Conservation (phyloP, 2,888 invertebrate genomes). For the Nephrocerus scutellatus region DNA sequence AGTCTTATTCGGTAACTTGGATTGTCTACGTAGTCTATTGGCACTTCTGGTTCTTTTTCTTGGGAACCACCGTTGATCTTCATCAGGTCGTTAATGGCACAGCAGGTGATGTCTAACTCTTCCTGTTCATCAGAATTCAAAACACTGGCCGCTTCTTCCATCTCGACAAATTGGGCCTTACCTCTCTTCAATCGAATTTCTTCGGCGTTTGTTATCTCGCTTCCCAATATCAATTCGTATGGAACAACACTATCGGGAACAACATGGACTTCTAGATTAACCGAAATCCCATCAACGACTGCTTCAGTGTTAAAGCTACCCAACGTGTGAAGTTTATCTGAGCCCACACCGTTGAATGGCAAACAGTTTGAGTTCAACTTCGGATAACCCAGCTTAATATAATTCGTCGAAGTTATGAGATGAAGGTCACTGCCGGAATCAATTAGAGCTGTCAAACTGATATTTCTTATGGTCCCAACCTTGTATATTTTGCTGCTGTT, state of each 20-base stretch:
- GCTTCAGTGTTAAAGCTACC: constrained; percentile 6
- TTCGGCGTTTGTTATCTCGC: too few species aligned
- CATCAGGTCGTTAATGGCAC: too few species aligned
- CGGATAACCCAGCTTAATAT: constrained; percentile 3
- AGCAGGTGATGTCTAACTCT: too few species aligned
- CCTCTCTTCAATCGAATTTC: constrained; percentile 3
- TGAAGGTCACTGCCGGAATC: constrained; percentile 1
- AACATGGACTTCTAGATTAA: not conserved
- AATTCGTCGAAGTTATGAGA: not conserved
- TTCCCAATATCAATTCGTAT: too few species aligned
- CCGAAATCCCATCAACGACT: too few species aligned
- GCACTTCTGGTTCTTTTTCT: too few species aligned
- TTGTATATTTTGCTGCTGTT: not conserved
- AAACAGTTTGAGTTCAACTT: constrained; percentile 1
- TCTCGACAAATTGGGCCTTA: constrained; percentile 1
- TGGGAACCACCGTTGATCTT: too few species aligned
- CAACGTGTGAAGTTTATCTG: not conserved
- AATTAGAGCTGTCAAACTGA: not conserved
- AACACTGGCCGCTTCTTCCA: too few species aligned
- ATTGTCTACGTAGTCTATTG: too few species aligned
- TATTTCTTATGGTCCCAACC: not conserved
- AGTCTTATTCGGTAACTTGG: too few species aligned
- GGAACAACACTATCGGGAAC: constrained; percentile 2
- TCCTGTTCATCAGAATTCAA: too few species aligned
- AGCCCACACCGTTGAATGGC: constrained; percentile 1